Conservation (phyloP, 2,797 vertebrate species). For the Apogon talboti region DNA sequence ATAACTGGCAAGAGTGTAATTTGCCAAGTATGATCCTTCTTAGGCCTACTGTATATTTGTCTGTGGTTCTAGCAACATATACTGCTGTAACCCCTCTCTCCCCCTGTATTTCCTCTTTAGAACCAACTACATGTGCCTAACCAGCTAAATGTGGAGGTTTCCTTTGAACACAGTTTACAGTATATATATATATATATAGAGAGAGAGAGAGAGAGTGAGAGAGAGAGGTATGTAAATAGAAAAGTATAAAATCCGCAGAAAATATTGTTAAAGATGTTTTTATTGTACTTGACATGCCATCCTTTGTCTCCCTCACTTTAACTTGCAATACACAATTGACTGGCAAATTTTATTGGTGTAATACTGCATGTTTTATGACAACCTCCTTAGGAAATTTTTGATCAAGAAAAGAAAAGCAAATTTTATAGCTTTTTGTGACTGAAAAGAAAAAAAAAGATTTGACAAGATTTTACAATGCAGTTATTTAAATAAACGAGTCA, state of each 20-base stretch:
- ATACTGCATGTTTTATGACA: slow-evolving; percentile 74
- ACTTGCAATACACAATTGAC: slow-evolving; percentile 67
- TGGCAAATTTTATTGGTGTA: slow-evolving; percentile 53
- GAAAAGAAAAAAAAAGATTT: slow-evolving; percentile 11
- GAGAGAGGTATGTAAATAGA: slow-evolving; percentile 67
- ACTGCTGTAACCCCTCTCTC: slow-evolving; percentile 63
- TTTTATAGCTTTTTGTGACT: slow-evolving; percentile 74
- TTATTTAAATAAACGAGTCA: slow-evolving; percentile 37
- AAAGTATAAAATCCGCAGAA: slow-evolving; percentile 61
- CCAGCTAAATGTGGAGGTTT: slow-evolving; percentile 85
- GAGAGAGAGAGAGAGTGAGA: background rate
- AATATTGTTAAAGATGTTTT: slow-evolving; percentile 71
- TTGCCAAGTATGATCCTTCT: slow-evolving; percentile 73
- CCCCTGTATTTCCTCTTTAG: slow-evolving; percentile 67
- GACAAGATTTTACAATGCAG: slow-evolving; percentile 57
- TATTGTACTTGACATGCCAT: slow-evolving; percentile 51
- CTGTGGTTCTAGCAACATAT: slow-evolving; percentile 71
- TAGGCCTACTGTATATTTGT: slow-evolving; percentile 70
- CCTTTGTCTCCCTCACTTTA: slow-evolving; percentile 57
- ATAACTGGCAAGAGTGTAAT: slow-evolving; percentile 69
- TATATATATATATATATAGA: slow-evolving; percentile 48
- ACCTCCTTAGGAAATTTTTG: slow-evolving; percentile 60
- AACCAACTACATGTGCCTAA: slow-evolving; percentile 87
- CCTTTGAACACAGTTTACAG: slow-evolving; percentile 80
- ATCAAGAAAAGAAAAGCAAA: slow-evolving; percentile 40